These are phyloP conservation scores for Cepaea nemoralis DNA, from an alignment of 1,140 invertebrate genomes.

Conservation along the genomic window DNA sequence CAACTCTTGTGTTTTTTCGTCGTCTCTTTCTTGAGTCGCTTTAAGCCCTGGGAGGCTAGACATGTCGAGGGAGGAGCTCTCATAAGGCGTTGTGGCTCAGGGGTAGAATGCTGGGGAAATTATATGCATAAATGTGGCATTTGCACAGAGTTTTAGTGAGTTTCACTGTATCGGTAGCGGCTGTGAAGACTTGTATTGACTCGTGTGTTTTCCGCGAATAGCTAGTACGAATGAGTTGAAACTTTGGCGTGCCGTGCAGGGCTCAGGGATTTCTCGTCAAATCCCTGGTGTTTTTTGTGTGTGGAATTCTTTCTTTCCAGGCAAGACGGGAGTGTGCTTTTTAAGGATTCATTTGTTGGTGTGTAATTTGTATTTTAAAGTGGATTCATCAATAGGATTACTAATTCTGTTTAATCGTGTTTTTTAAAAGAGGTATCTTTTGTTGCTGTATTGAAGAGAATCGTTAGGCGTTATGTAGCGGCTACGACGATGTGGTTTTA, in stretches of 20 bases:
- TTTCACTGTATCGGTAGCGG: not conserved
- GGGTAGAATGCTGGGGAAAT: not conserved
- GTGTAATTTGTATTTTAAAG: no score
- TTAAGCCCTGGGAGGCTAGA: not conserved
- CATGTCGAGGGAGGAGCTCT: not conserved
- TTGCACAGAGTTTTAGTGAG: not conserved
- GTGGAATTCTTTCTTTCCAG: no score
- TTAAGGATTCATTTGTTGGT: no score
- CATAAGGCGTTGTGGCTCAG: not conserved
- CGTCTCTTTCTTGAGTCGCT: not conserved
- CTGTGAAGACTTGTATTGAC: not conserved
- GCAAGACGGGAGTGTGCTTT: no score
- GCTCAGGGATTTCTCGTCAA: not conserved
- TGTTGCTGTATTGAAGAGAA: no score
- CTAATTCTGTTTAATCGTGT: no score
- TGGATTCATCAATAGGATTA: no score
- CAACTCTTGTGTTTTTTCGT: not conserved
- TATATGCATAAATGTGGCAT: constrained; percentile 2
- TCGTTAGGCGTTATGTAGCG: no score
- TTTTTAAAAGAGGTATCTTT: no score
- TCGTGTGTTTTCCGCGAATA: not conserved
- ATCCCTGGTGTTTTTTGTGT: no score
- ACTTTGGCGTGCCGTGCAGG: not conserved
- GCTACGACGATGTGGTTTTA: no score
- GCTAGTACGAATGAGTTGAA: not conserved